Base-by-base conservation (phyloP, 2,113 vertebrate species). In the Phaethon lepturus region DNA sequence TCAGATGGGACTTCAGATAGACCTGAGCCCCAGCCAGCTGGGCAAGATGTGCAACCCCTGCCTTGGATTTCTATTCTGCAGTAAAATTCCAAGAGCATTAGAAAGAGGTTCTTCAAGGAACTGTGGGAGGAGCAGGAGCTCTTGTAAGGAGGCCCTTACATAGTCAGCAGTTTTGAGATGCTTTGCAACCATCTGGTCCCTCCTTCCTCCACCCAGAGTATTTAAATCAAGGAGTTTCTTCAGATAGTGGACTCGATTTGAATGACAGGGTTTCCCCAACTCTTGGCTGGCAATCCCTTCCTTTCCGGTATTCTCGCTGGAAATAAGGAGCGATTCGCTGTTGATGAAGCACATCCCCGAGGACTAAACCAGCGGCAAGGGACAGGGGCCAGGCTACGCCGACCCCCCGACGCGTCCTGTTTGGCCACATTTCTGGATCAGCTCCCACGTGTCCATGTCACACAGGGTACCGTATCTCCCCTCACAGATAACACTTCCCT, bases 151-250 rank as follows among this genome's bases (percentile, higher is more conserved):
- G 50, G 35, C 86, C 45, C 67, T 92, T 45, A 64, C n/a, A 23
- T 17, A 86, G 96, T 86, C 96, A 96, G 97, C 94, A 87, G 77
- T 58, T 40, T 35, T 38, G 23, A 31, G 59, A 59, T 78, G 45
- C 60, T 93, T 55, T 83, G 64, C 50, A 93, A 22, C 28, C 13
- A 11, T 40, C 64, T 77, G 53, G 40, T 52, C 26, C 8, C 40
- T 63, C 77, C 60, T 49, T 45, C 35, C 15, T 72, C 17, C 35
- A 49, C 24, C 10, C 28, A 52, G 28, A 4, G 5, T 19, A 64
- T 62, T 73, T 45, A 69, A 86, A 76, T 23, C 18, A 42, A 73
- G 29, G 53, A 35, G 13, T 53, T 88, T 73, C 69, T 92, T 85
- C 66, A 72, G 60, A 25, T 3, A 67, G 17, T 4, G 8, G 31